Evolutionary conservation across 2,113 vertebrate genomes (phyloP).

Genomic region (Pongo pygmaeus): DNA sequence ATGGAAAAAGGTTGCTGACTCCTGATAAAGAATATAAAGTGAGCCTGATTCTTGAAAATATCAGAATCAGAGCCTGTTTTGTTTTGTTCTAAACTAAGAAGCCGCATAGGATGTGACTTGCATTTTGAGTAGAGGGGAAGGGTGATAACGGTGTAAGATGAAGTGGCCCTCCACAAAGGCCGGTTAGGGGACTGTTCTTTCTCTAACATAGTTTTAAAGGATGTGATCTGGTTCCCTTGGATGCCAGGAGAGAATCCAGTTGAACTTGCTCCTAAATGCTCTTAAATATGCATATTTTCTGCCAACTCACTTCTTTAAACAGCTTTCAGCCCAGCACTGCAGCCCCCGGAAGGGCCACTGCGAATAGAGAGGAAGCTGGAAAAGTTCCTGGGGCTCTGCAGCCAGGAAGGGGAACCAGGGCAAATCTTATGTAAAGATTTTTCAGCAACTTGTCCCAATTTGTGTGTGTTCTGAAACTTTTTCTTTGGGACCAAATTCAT

Average conservation of each 20-base stretch:
- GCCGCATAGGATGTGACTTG: background rate
- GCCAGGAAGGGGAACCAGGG: background rate
- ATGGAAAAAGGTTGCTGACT: background rate
- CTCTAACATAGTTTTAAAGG: background rate
- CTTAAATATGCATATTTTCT: background rate
- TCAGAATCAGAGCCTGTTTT: background rate
- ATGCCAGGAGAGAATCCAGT: background rate
- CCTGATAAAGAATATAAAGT: background rate
- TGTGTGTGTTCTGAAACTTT: background rate
- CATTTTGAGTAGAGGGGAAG: background rate
- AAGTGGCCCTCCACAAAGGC: background rate
- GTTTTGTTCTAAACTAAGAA: background rate
- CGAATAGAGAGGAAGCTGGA: background rate
- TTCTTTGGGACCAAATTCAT: background rate
- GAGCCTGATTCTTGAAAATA: background rate
- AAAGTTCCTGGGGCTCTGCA: background rate
- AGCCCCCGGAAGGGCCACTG: background rate
- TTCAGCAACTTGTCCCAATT: background rate
- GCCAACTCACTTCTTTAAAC: background rate
- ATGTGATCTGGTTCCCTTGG: background rate
- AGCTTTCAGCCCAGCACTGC: background rate
- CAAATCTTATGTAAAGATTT: background rate
- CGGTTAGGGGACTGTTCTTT: background rate
- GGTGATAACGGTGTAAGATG: background rate
- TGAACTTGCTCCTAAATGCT: background rate